These are phyloP conservation scores for Cistogaster globosa DNA, from an alignment of 2,888 invertebrate species.

Conservation along the genomic window DNA sequence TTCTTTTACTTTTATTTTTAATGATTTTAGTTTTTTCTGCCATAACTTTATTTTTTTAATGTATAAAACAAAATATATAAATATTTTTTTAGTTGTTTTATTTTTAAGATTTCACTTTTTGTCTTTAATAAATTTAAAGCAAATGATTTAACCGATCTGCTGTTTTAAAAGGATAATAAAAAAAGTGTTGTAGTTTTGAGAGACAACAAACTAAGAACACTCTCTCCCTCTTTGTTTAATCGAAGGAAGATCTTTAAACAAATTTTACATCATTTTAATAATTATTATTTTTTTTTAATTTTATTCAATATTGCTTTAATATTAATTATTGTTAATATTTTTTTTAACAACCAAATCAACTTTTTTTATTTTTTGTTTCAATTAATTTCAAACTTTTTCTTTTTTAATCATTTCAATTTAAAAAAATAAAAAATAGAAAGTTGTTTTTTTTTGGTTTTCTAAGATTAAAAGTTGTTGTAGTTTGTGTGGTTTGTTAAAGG, in stretches of 20 bases:
- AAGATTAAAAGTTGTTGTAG: neutral
- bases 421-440: neutral
- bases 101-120: neutral
- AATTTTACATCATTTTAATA: neutral
- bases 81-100: neutral
- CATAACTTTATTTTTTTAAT: conserved; percentile 37
- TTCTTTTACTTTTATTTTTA: neutral
- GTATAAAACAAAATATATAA: conserved; percentile 57
- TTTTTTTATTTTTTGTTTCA: neutral
- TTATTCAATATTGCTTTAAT: conserved; percentile 26
- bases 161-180: neutral
- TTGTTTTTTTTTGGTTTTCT: neutral
- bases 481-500: too few relatives aligned
- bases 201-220: neutral
- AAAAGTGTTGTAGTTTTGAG: neutral
- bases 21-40: neutral
- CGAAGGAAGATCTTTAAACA: neutral
- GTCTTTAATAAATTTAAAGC: neutral
- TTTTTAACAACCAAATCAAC: conserved; percentile 27
- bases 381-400: neutral
- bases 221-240: too few relatives aligned
- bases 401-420: neutral
- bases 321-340: conserved; percentile 6
- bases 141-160: neutral
- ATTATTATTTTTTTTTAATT: conserved; percentile 2